phyloP scores from a whole-genome alignment of 2,888 invertebrate genomes.

The Psylliodes chrysocephalus region DNA sequence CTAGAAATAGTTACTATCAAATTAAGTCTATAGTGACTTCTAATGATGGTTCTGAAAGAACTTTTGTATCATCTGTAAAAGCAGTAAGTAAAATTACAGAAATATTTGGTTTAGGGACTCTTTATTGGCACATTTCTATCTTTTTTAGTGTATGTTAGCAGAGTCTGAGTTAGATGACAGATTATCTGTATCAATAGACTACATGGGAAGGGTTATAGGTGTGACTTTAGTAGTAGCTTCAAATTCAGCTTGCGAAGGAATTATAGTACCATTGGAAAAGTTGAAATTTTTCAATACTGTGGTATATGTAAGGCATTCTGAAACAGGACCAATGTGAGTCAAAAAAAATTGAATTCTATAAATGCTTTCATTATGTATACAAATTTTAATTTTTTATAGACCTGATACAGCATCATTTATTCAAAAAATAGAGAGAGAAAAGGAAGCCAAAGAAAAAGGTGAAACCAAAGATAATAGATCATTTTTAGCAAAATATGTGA shows the following conservation, averaged over 20 bases:
- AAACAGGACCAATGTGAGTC: slow-evolving; percentile 80
- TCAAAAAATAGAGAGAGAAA: slow-evolving; percentile 91
- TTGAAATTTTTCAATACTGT: slow-evolving; percentile 76
- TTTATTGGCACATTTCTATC: no score
- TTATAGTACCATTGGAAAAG: slow-evolving; percentile 60
- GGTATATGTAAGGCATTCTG: slow-evolving; percentile 82
- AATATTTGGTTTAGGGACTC: no score
- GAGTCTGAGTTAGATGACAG: slow-evolving; percentile 82
- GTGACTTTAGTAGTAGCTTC: slow-evolving; percentile 70
- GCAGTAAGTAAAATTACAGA: slow-evolving; percentile 71
- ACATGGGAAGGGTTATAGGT: slow-evolving; percentile 81
- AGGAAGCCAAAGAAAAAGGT: slow-evolving; percentile 87
- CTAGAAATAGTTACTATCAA: slow-evolving; percentile 78
- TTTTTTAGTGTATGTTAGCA: slow-evolving; percentile 76
- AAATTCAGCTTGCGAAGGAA: slow-evolving; percentile 64
- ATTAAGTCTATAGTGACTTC: slow-evolving; percentile 75
- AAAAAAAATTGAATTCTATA: slow-evolving; percentile 1
- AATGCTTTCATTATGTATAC: background rate
- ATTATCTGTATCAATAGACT: slow-evolving; percentile 83
- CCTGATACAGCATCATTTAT: slow-evolving; percentile 97
- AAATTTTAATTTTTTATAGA: no score
- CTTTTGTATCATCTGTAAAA: slow-evolving; percentile 82
- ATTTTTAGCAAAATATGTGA: slow-evolving; percentile 97
- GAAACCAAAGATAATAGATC: slow-evolving; percentile 94
- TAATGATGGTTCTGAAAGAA: slow-evolving; percentile 73